Percentiles rank a stretch among this genome's conserved stretches.
These are phyloP conservation scores for Colius striatus DNA, from an alignment of 2,113 vertebrate genomes.

Conservation along the genomic window DNA sequence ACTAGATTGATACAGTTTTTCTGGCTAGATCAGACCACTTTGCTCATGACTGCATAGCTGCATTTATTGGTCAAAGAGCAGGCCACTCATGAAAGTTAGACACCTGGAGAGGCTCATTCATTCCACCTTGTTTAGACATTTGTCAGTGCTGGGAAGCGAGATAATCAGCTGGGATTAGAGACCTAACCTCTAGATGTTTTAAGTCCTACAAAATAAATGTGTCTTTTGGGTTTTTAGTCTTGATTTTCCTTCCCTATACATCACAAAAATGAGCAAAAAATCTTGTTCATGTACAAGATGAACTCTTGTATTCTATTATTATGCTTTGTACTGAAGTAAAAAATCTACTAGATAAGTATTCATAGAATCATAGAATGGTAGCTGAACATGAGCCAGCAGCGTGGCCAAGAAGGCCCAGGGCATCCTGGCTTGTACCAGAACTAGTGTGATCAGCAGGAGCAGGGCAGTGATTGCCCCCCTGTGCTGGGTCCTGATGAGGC, in stretches of 20 bases:
- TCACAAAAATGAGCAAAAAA: not conserved
- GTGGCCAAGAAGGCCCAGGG: too few relatives aligned
- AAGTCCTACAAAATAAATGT: not conserved
- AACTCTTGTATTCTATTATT: not conserved
- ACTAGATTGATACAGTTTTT: not conserved
- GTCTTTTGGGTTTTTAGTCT: not conserved
- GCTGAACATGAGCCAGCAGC: too few relatives aligned
- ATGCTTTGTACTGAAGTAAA: not conserved
- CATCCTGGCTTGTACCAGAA: too few relatives aligned
- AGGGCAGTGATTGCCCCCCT: too few relatives aligned
- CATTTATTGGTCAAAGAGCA: not conserved
- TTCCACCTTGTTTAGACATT: not conserved
- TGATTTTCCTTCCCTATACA: not conserved
- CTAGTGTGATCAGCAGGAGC: too few relatives aligned
- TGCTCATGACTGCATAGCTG: not conserved
- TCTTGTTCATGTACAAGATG: accelerated
- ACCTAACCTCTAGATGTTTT: not conserved
- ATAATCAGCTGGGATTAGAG: not conserved
- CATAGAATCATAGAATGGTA: too few relatives aligned
- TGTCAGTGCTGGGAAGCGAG: not conserved
- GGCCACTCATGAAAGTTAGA: not conserved
- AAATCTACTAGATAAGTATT: not conserved
- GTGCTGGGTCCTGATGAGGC: too few relatives aligned
- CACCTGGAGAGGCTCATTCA: not conserved
- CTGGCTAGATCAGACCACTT: not conserved